Evolutionary conservation across 2,113 vertebrate genomes (phyloP).

Genomic region (Grammomys dolichurus): DNA sequence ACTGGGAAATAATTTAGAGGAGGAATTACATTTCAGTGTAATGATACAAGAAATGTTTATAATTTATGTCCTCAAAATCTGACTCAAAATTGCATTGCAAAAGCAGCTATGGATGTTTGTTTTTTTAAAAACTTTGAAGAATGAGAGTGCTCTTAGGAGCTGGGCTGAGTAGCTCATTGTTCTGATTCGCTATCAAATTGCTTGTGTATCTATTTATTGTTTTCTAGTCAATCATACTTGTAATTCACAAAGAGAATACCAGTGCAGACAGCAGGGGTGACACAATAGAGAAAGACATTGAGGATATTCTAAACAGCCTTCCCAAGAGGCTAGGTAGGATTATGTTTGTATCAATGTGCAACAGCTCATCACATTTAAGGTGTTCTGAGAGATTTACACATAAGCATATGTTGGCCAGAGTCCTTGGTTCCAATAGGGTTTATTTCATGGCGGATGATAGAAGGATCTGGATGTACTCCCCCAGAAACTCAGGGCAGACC

Average conservation of each 20-base stretch:
- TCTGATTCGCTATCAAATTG: neutral
- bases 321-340: neutral
- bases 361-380: neutral
- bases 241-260: neutral
- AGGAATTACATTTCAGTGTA: neutral
- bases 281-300: neutral
- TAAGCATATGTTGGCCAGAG: neutral
- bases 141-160: neutral
- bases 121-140: neutral
- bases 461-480: no score
- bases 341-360: constrained; percentile 4
- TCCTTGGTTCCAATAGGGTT: no score
- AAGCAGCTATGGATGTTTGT: neutral
- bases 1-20: neutral
- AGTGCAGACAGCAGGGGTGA: neutral
- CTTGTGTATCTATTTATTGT: neutral
- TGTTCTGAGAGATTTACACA: neutral
- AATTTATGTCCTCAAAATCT: neutral
- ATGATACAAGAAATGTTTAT: neutral
- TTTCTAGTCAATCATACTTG: neutral
- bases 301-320: constrained; percentile 18
- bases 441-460: no score
- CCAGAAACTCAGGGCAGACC: no score
- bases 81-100: neutral
- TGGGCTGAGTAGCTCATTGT: neutral